Conservation (phyloP, 2,888 invertebrate genomes). For the Nasonovia ribisnigri region DNA sequence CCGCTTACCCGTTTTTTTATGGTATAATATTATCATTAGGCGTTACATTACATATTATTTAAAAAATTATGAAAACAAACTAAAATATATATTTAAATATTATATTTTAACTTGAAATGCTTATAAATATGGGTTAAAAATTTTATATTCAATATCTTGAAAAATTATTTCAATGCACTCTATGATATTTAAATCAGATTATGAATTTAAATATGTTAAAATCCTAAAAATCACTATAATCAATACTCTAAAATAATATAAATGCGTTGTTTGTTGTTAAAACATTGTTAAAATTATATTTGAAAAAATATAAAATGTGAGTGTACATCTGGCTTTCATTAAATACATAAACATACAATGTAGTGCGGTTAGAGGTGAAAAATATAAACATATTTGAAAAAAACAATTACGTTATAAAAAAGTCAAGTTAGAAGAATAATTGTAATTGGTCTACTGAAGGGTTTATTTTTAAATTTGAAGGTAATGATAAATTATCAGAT, state of each 20-base stretch:
- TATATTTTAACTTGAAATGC: no score
- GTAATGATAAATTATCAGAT: neutral
- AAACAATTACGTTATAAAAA: neutral
- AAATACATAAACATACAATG: no score
- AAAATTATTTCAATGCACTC: neutral
- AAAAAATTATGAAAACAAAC: no score
- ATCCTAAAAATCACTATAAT: neutral
- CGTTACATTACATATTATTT: no score
- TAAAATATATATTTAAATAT: no score
- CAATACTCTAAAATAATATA: neutral
- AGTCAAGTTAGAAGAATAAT: neutral
- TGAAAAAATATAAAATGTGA: neutral
- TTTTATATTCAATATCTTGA: neutral
- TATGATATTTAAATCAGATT: neutral
- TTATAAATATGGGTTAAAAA: no score
- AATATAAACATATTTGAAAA: neutral
- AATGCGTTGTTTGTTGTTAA: neutral
- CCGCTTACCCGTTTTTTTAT: no score
- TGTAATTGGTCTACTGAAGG: neutral
- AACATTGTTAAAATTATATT: neutral
- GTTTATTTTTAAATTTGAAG: neutral
- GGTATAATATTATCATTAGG: no score
- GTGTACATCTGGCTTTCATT: no score
- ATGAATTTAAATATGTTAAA: neutral
- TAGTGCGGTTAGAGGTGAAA: no score